Evolutionary conservation across 1,140 invertebrate genomes (phyloP), one percentile per base, ranked within the genome.

Genomic region (Brachionus asplanchnoidis): DNA sequence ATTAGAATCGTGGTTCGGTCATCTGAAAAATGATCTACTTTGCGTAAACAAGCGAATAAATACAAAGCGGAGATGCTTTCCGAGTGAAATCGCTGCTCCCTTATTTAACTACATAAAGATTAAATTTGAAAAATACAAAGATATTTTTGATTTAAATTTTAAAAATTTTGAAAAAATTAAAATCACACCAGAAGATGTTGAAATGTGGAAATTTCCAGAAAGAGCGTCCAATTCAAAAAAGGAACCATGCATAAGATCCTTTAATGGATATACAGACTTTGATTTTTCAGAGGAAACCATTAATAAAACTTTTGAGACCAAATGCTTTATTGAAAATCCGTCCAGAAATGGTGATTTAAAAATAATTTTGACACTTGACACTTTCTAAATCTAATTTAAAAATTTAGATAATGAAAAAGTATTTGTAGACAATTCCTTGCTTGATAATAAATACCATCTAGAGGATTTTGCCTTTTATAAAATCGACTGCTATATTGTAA

Each of bases 21-120:
- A 36, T 73, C 36, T 73, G 7, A 73, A 73, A 73, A 73, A 73
- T 73, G 68, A 73, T n/a, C 26, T 73, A 14, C 36, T 73, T 17
- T 17, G 14, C 32, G 68, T 36, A 12, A 73, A 73, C 17, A 73
- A 73, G n/a, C 12, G 14, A 40, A 36, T 73, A 36, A 32, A 73
- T 40, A 73, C 26, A 28, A 68, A 68, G 14, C 23, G 65, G 26
- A 23, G 65, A 28, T 68, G 65, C 32, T 68, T 26, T 68, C 26
- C 65, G 26, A 68, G 26, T 32, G 65, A 68, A 14, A 68, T 68
- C 28, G 65, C 65, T 7, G 14, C 7, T 14, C 65, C 20, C 6
- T 28, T 68, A 14, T 68, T 28, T 28, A 73, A 40, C 28, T 17
- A 17, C 2, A 40, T 36, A n/a, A 32, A 40, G n/a, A 17, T n/a